phyloP scores from a whole-genome alignment of 2,113 vertebrate species.

The Romanogobio albipinnatus region DNA sequence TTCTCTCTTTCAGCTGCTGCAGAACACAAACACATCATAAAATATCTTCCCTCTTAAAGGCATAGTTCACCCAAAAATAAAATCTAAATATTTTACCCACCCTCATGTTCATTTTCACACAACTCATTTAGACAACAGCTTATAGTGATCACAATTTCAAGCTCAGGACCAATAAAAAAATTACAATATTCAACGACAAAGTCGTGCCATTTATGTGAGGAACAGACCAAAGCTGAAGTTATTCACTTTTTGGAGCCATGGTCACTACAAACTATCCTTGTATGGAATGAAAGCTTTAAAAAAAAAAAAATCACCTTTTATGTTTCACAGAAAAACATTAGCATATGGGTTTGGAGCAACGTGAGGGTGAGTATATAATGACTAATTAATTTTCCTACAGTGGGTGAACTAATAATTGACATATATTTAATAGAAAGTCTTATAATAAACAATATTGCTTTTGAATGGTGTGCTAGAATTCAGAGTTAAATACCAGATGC shows the following conservation, averaged over 20 bases:
- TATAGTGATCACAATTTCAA: background rate
- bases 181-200: background rate
- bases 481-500: constrained; percentile 83
- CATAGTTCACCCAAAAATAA: background rate
- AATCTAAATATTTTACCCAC: background rate
- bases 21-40: constrained; percentile 51
- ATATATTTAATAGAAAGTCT: background rate
- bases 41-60: background rate
- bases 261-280: background rate
- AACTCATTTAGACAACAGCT: background rate
- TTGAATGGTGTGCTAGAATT: background rate
- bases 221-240: background rate
- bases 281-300: background rate
- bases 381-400: background rate
- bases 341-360: background rate
- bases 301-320: background rate
- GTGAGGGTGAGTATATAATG: background rate
- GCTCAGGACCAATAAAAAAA: background rate
- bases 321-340: background rate
- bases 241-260: background rate
- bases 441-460: background rate
- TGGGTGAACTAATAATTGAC: constrained; percentile 6
- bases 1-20: constrained; percentile 96
- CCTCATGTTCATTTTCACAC: background rate
- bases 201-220: background rate